Evolutionary conservation across 1,140 invertebrate genomes (phyloP).

Genomic region (Micrasema longulum): DNA sequence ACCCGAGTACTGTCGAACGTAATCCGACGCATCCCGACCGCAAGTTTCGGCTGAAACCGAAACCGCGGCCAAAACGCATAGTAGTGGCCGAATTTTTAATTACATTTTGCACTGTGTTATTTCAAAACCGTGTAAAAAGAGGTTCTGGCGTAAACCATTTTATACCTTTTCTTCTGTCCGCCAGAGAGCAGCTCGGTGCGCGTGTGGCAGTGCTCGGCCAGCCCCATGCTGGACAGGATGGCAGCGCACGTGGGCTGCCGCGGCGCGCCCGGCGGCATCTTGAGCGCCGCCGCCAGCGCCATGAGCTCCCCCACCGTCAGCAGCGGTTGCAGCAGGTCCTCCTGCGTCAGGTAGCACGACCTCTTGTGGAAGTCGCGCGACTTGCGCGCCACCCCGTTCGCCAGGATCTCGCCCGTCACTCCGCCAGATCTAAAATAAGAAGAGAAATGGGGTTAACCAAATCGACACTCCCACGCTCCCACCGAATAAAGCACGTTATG

Average conservation of each 20-base stretch:
- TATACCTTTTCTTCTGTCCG: slow-evolving; percentile 79
- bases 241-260: slow-evolving; percentile 58
- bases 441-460: no score
- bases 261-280: slow-evolving; percentile 67
- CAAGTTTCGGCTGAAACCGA: no score
- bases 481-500: no score
- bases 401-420: slow-evolving; percentile 67
- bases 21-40: no score
- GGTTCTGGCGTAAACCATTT: no score
- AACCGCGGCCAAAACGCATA: no score
- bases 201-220: slow-evolving; percentile 75
- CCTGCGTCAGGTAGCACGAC: slow-evolving; percentile 90
- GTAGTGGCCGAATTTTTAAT: no score
- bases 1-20: no score
- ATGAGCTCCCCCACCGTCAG: slow-evolving; percentile 87
- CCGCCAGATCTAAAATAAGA: slow-evolving; percentile 66
- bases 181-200: slow-evolving; percentile 76
- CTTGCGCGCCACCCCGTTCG: slow-evolving; percentile 62
- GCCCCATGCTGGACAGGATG: slow-evolving; percentile 70
- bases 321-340: slow-evolving; percentile 84
- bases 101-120: no score
- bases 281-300: slow-evolving; percentile 85
- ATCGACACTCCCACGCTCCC: no score
- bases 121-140: no score
- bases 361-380: slow-evolving; percentile 66